A percentile compares a stretch with the other conserved stretches of the same genome.
These are phyloP conservation scores for Isaurus tuberculatus DNA, from an alignment of 92 coral and sea anemone genomes.

Conservation along the genomic window DNA sequence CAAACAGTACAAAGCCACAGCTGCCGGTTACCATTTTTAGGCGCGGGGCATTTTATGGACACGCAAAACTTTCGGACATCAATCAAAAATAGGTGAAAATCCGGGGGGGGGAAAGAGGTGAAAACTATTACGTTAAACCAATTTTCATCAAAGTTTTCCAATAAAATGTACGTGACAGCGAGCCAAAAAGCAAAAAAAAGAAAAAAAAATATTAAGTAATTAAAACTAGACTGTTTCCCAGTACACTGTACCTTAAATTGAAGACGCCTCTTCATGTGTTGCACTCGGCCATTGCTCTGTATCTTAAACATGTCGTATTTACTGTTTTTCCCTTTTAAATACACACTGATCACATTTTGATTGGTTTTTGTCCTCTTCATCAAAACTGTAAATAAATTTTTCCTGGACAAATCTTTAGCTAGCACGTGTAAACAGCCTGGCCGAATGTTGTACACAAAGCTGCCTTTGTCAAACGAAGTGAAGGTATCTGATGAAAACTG, in stretches of 20 bases:
- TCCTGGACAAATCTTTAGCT: conserved; percentile 64
- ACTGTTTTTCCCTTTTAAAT: background rate
- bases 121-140: background rate
- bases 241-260: background rate
- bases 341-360: background rate
- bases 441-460: conserved; percentile 47
- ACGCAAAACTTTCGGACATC: too few species aligned
- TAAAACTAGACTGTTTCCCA: background rate
- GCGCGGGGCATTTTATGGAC: too few species aligned
- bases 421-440: conserved; percentile 64
- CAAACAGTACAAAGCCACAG: too few species aligned
- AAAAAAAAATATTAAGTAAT: background rate
- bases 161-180: background rate
- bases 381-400: conserved; percentile 41
- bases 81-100: too few species aligned
- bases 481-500: conserved; percentile 16
- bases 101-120: too few species aligned
- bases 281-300: background rate
- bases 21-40: too few species aligned
- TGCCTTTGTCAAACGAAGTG: conserved; percentile 50
- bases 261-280: background rate
- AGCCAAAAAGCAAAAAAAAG: too few species aligned
- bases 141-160: too few species aligned
- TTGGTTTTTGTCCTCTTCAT: background rate
- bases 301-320: background rate